Evolutionary conservation across 2,113 vertebrate genomes (phyloP), one percentile per base, ranked within the genome.

Genomic region (Petrocephalus zakoni): DNA sequence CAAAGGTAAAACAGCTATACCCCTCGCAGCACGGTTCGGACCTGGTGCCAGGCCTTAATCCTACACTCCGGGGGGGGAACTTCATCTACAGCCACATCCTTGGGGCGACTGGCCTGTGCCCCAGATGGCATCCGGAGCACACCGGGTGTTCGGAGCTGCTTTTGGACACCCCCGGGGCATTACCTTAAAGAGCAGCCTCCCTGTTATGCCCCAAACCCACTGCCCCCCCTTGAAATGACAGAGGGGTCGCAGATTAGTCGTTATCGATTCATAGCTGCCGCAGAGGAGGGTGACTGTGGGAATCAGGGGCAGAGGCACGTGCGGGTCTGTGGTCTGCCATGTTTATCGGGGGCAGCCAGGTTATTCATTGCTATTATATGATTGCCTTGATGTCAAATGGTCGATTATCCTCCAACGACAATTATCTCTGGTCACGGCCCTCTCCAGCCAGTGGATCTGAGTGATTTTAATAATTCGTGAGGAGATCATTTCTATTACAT

Each of bases 401-500:
- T 81, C 83, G 72, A 81, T 87, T 89, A 89, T 83, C 89, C 75
- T 89, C 72, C 68, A 11, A n/a, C 83, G 58, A 11, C 19, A 25
- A 61, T 89, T 64, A 61, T 82, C 53, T 53, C 64, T 86, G 88
- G 85, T 81, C 85, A 87, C 22, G 42, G 85, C 72, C 53, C 72
- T 86, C 64, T 85, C 85, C 42, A 42, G 88, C 52, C 58, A 49
- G 52, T 8, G 51, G 85, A 78, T 25, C 64, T 37, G 56, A 87
- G 17, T 56, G 42, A 85, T 90, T 86, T 90, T 87, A 88, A 89
- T 89, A 82, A 88, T 90, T 86, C 56, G 88, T 55, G 51, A 55
- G 88, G 46, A 88, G 58, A 89, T 88, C 89, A 78, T 90, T 87
- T 58, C 83, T 86, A 86, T 90, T 88, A 90, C 90, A 82, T 22